Evolutionary conservation across 2,888 invertebrate genomes (phyloP).

Genomic region (Cactoblastis cactorum): DNA sequence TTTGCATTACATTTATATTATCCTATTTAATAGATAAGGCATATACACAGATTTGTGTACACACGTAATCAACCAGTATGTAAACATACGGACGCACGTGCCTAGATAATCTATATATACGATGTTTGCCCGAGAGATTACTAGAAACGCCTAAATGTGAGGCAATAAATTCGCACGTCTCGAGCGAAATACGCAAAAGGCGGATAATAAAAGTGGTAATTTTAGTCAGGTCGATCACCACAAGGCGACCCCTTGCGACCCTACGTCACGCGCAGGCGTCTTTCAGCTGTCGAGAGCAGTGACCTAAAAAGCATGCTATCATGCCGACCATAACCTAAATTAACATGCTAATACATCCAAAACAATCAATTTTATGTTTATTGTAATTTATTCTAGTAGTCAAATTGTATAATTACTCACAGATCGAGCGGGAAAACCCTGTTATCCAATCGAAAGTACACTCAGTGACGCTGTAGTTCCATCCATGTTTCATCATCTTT

Average conservation of each 20-base stretch:
- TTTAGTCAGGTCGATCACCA: constrained; percentile 69
- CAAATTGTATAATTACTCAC: constrained; percentile 33
- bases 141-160: constrained; percentile 29
- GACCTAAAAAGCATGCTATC: constrained; percentile 72
- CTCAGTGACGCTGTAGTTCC: constrained; percentile 54
- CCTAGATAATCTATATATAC: constrained; percentile 2
- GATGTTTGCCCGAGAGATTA: constrained; percentile 15
- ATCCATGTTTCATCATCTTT: constrained; percentile 65
- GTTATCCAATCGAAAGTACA: constrained; percentile 65
- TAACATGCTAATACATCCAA: constrained; percentile 4
- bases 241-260: constrained; percentile 41
- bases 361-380: neutral
- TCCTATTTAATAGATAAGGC: neutral
- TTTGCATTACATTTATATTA: neutral
- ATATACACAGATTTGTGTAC: neutral
- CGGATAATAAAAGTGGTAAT: constrained; percentile 40
- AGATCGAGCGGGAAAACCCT: constrained; percentile 64
- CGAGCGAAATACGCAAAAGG: constrained; percentile 29
- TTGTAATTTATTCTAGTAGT: constrained; percentile 19
- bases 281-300: constrained; percentile 67
- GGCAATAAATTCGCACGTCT: constrained; percentile 15
- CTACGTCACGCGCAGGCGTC: constrained; percentile 71
- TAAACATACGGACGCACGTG: constrained; percentile 4
- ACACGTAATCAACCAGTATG: neutral
- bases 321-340: constrained; percentile 60